Conservation (phyloP, 1,140 invertebrate species). For the Neotoxoptera formosana region DNA sequence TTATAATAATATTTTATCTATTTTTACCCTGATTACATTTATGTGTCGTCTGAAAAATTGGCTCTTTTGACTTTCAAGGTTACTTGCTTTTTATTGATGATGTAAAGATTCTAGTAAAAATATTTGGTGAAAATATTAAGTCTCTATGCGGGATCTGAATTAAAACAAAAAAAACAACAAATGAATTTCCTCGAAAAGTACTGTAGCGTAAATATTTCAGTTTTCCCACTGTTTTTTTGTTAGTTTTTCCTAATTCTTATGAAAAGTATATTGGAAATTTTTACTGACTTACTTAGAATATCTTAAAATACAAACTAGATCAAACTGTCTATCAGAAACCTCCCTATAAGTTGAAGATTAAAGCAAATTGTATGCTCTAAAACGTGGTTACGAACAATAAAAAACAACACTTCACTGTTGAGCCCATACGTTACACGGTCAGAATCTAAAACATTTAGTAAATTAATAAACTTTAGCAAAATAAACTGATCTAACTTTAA, state of each 20-base stretch:
- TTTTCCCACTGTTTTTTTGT: background rate
- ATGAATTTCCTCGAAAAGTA: background rate
- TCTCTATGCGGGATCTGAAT: too few relatives aligned
- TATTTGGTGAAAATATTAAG: background rate
- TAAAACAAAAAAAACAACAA: too few relatives aligned
- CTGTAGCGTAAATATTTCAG: background rate
- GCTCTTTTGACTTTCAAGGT: background rate
- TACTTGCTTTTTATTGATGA: background rate
- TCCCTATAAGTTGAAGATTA: background rate
- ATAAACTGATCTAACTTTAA: too few relatives aligned
- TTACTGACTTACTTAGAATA: background rate
- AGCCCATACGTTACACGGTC: too few relatives aligned
- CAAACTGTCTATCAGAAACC: background rate
- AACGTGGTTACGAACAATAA: too few relatives aligned
- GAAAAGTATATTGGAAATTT: background rate
- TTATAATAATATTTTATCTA: background rate
- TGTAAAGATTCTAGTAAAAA: background rate
- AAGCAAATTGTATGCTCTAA: background rate
- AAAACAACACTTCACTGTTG: too few relatives aligned
- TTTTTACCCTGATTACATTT: background rate
- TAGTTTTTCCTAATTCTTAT: background rate
- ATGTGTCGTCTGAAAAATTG: background rate
- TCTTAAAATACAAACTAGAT: background rate
- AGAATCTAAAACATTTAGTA: background rate
- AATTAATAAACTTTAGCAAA: background rate